Conservation (phyloP, 2,113 vertebrate genomes). For the Gorsachius goisagi region DNA sequence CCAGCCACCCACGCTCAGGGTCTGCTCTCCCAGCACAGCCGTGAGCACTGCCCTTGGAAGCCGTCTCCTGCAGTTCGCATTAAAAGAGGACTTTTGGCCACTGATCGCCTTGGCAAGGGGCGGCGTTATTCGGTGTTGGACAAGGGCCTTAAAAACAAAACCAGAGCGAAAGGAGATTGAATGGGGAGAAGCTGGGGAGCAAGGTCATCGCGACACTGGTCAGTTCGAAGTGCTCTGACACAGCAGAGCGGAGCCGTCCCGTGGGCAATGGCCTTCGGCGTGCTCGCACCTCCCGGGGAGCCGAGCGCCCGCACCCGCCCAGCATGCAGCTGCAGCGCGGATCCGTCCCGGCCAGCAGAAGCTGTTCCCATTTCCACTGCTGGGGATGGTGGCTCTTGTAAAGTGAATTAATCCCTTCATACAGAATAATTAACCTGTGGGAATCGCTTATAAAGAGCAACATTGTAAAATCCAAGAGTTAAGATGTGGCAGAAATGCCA, state of each 20-base stretch:
- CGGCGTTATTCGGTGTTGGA: background rate
- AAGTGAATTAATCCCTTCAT: background rate
- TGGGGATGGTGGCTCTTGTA: background rate
- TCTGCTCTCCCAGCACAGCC: background rate
- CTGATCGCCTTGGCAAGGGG: background rate
- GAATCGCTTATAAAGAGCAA: background rate
- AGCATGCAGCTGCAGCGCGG: fast-evolving
- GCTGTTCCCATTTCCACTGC: background rate
- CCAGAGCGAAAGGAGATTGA: background rate
- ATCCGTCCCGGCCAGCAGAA: background rate
- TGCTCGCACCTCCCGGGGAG: background rate
- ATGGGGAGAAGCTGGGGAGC: background rate
- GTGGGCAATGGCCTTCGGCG: background rate
- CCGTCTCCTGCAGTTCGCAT: fast-evolving
- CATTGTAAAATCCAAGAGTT: background rate
- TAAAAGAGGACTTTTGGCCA: background rate
- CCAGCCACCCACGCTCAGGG: background rate
- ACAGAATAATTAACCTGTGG: background rate
- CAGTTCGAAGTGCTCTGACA: background rate
- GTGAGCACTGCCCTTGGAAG: background rate
- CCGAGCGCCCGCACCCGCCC: fast-evolving
- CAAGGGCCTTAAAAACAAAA: background rate
- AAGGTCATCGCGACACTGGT: conserved; percentile 11
- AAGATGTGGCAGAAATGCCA: background rate
- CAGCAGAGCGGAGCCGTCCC: background rate